phyloP scores from a whole-genome alignment of 2,113 vertebrate species.

The Leuciscus idus region DNA sequence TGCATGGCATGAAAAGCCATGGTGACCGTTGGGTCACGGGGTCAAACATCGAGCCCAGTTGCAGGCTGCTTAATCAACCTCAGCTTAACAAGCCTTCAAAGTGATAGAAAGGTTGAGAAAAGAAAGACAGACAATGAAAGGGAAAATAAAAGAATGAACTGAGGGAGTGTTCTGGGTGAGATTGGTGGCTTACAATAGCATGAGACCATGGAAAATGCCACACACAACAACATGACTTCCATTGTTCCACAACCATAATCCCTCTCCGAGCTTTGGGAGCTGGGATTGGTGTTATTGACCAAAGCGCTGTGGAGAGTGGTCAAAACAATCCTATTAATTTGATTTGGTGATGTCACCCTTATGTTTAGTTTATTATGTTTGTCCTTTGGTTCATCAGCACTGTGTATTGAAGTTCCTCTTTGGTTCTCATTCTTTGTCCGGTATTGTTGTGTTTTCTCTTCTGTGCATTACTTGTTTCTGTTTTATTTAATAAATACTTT shows the following conservation, averaged over 20 bases:
- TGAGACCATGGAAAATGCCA: conserved; percentile 7
- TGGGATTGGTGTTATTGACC: conserved; percentile 65
- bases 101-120: conserved; percentile 19
- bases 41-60: conserved; percentile 61
- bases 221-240: conserved; percentile 63
- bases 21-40: conserved; percentile 55
- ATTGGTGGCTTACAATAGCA: conserved; percentile 36
- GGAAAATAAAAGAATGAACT: background rate
- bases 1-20: conserved; percentile 54
- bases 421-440: too few species aligned
- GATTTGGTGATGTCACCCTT: conserved; percentile 46
- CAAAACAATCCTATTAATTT: conserved; percentile 65
- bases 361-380: too few species aligned
- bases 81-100: conserved; percentile 60
- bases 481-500: too few species aligned
- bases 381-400: too few species aligned
- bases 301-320: conserved; percentile 54
- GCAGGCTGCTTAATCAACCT: conserved; percentile 59
- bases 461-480: too few species aligned
- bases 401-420: too few species aligned
- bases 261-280: conserved; percentile 64
- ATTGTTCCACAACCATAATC: conserved; percentile 58
- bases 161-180: conserved; percentile 48
- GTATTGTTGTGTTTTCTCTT: too few species aligned
- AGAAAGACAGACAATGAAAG: conserved; percentile 28